Evolutionary conservation across 2,888 invertebrate genomes (phyloP), one percentile per base, ranked within the genome.

Genomic region (Epinotia nisella): DNA sequence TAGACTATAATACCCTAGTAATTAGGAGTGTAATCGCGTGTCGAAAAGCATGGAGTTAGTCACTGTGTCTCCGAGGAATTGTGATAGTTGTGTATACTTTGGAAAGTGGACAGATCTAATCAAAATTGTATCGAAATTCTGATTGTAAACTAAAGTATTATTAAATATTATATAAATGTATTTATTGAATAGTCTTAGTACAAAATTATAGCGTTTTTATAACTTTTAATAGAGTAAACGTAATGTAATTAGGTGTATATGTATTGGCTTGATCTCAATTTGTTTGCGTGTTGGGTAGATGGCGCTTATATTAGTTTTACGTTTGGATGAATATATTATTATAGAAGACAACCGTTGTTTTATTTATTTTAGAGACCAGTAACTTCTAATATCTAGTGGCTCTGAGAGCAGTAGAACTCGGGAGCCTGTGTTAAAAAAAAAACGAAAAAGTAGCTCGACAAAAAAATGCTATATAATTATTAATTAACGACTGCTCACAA

Each of bases 141-240:
- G 71, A 73, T 73, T 59, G 77, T 74, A 74, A 78, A 73, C 75
- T 75, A 67, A 77, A 71, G 55, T 62, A 62, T 62, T 62, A 62
- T 62, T 62, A 79, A 80, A 78, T 77, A 79, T 75, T 70, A 74
- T 61, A 53, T 61, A 65, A 75, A 74, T 59, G 61, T 74, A 64
- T 74, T 73, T 66, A 69, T 71, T 65, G 41, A 39, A 10, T 75
- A 53, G 75, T 53, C 59, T 74, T 76, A 75, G 74, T 77, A 77
- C 77, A 77, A 75, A 45, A 72, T 67, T 45, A 56, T 71, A 73
- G 58, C 15, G 62, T 56, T 70, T 68, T 68, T 68, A 68, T 72
- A 68, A 55, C 19, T 17, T 59, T 21, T 53, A 53, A 11, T 11
- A 51, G n/a, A n/a, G 13, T 39, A 19, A 51, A 21, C 19, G 15